Evolutionary conservation across 1,140 invertebrate genomes (phyloP).

Genomic region (Bombus superbus): DNA sequence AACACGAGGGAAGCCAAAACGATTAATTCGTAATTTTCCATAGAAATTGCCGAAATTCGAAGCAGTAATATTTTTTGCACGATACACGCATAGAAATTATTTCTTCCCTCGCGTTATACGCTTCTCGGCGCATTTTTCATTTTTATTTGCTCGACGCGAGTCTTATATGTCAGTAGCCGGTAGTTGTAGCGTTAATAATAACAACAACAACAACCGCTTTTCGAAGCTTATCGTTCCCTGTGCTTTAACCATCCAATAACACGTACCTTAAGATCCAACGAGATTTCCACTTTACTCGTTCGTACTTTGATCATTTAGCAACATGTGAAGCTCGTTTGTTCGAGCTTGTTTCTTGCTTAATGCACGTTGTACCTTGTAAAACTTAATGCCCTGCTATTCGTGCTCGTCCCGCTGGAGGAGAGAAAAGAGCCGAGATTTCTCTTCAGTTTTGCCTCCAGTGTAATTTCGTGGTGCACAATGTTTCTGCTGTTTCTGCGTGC

Average conservation of each 20-base stretch:
- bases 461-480: conserved; percentile 39
- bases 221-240: background rate
- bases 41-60: no score
- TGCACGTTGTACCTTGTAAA: background rate
- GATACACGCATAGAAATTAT: no score
- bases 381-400: background rate
- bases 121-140: no score
- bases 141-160: no score
- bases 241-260: background rate
- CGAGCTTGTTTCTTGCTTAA: background rate
- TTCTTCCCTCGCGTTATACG: no score
- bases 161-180: no score
- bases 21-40: no score
- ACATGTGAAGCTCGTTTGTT: background rate
- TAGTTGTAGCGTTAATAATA: background rate
- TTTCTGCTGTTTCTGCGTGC: conserved; percentile 46
- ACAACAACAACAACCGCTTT: background rate
- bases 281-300: background rate
- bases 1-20: no score
- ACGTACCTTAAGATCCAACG: background rate
- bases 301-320: background rate
- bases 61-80: no score
- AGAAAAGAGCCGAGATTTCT: background rate
- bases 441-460: conserved; percentile 5
- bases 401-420: background rate